phyloP scores from a whole-genome alignment of 37 sponge, comb jelly and placozoan species.

The Aplysina aerophoba region DNA sequence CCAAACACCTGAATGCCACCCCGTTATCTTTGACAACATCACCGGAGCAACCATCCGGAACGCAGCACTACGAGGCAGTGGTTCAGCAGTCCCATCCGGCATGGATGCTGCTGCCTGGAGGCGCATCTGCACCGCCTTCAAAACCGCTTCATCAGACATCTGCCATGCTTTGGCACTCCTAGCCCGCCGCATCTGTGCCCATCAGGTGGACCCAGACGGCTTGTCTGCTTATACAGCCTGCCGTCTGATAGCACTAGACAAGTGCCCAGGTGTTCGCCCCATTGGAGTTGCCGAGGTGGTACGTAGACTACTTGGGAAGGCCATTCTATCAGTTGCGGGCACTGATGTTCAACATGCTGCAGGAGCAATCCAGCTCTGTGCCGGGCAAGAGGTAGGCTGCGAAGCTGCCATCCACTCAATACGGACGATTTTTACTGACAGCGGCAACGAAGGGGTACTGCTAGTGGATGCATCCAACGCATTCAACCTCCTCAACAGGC shows the following conservation, averaged over 20 bases:
- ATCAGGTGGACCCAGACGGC: slow-evolving; percentile 41
- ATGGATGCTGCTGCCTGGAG: slow-evolving; percentile 21
- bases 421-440: slow-evolving; percentile 29
- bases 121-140: slow-evolving; percentile 18
- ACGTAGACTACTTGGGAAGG: slow-evolving; percentile 55
- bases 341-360: slow-evolving; percentile 31
- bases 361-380: slow-evolving; percentile 70
- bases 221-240: slow-evolving; percentile 40
- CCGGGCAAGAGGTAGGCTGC: slow-evolving; percentile 67
- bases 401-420: slow-evolving; percentile 70
- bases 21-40: slow-evolving; percentile 3
- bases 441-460: slow-evolving; percentile 38
- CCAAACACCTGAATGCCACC: background rate
- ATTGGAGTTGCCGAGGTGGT: slow-evolving; percentile 57
- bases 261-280: background rate
- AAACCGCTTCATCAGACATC: background rate
- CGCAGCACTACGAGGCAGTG: background rate
- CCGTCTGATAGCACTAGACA: slow-evolving; percentile 51
- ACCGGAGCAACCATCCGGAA: background rate
- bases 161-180: slow-evolving; percentile 15
- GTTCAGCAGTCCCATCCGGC: slow-evolving; percentile 11
- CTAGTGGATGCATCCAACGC: slow-evolving; percentile 77
- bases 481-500: slow-evolving; percentile 58
- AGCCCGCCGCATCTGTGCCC: slow-evolving; percentile 39
- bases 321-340: slow-evolving; percentile 31